Conservation (phyloP, 2,888 invertebrate genomes). For the Nemapogon koenigi region DNA sequence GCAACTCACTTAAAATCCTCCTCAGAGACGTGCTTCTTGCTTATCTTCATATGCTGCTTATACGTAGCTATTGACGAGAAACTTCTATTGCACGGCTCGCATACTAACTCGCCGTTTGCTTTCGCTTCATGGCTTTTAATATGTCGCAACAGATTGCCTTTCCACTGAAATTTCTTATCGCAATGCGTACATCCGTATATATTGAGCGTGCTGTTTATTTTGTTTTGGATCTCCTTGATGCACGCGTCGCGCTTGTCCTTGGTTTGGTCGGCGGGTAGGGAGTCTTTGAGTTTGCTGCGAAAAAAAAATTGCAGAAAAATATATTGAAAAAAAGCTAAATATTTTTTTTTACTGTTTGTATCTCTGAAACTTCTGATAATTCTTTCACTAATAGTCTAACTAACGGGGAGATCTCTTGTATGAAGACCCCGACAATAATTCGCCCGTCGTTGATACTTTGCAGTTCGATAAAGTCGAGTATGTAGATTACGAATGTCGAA, state of each 20-base stretch:
- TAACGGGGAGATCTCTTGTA: no score
- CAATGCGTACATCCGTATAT: slow-evolving; percentile 47
- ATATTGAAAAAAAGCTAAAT: no score
- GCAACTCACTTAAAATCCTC: slow-evolving; percentile 45
- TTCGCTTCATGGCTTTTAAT: slow-evolving; percentile 44
- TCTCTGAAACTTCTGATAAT: no score
- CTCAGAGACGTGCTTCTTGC: slow-evolving; percentile 43
- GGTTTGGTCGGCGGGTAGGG: slow-evolving; percentile 16
- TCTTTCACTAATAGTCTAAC: no score
- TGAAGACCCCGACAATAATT: no score
- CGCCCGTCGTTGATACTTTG: no score
- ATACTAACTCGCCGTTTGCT: slow-evolving; percentile 42
- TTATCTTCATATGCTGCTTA: slow-evolving; percentile 47
- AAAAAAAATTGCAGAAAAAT: no score
- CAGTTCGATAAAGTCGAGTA: no score
- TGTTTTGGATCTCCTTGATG: slow-evolving; percentile 30
- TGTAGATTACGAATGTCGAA: no score
- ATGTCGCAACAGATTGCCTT: slow-evolving; percentile 43
- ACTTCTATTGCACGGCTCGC: slow-evolving; percentile 38
- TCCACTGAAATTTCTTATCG: slow-evolving; percentile 80
- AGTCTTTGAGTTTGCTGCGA: slow-evolving; percentile 35
- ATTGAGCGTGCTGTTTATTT: slow-evolving; percentile 17
- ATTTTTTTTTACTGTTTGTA: no score
- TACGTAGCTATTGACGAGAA: slow-evolving; percentile 50
- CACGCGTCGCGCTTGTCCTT: slow-evolving; percentile 22